Base-by-base conservation (phyloP, 2,113 vertebrate genomes). In the Menidia beryllina region DNA sequence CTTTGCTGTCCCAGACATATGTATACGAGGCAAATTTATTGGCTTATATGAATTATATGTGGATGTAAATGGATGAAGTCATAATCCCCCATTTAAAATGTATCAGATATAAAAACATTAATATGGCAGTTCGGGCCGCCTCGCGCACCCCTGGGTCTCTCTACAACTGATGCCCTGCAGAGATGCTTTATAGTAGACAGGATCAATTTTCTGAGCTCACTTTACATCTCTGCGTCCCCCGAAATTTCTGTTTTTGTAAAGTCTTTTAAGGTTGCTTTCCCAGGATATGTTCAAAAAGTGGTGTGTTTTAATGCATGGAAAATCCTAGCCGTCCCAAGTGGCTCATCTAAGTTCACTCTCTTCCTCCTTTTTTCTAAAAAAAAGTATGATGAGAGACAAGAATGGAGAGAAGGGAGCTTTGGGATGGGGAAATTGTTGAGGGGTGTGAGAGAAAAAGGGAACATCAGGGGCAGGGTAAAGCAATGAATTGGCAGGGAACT, bases 61-160 rank as follows among this genome's bases (percentile, higher is more conserved):
- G 80, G 69, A 79, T 91, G 84, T 86, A 88, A 90, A 92, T 91
- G 87, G 77, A 91, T 85, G 75, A 88, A 86, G 88, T 86, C 82
- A 85, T 91, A 88, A 89, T 90, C 72, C 61, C 56, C 70, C 65
- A 77, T 90, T 90, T 92, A 90, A 88, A 86, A 90, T 80, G 83
- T 72, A 87, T 85, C 75, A 82, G 72, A 89, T 75, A 85, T 85
- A 89, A 84, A 89, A 87, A 72, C 83, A 71, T 86, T 82, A 87
- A 84, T 62, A 77, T 2, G 25, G 74, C 61, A 66, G 20, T 84
- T 75, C 68, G 25, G 62, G 54, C 69, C 51, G 56, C 65, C 30
- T 52, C 2, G 43, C 19, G 21, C 60, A 55, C 55, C 54, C 61
- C 56, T 52, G 53, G 63, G 76, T 74, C 56, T 69, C 27, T 56